These are phyloP conservation scores for Macroglossus sobrinus DNA, from an alignment of 2,113 vertebrate genomes.

Conservation along the genomic window DNA sequence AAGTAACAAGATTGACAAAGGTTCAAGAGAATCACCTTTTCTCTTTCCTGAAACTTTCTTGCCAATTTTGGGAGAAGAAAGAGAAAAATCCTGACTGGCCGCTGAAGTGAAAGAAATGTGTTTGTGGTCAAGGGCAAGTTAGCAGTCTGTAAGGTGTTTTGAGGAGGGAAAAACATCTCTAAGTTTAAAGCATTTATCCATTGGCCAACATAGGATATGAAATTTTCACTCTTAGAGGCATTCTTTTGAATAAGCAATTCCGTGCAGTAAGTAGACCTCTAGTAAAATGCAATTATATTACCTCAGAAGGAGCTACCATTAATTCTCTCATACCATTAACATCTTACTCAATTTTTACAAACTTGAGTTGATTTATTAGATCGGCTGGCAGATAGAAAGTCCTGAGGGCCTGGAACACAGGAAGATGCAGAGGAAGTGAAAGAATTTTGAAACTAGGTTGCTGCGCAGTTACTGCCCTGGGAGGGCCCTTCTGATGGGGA, in stretches of 20 bases:
- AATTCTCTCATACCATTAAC: not conserved
- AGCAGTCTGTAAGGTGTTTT: not conserved
- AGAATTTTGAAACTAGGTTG: conserved; percentile 1
- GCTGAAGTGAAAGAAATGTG: not conserved
- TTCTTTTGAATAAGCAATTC: not conserved
- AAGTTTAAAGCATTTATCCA: not conserved
- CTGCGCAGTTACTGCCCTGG: not conserved
- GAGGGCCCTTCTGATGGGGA: not conserved
- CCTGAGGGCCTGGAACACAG: not conserved
- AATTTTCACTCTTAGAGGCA: not conserved
- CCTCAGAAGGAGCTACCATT: not conserved
- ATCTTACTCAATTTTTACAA: not conserved
- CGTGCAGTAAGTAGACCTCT: not conserved
- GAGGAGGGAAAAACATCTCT: not conserved
- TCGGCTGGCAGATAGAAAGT: not conserved
- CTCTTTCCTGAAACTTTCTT: not conserved
- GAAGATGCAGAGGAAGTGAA: not conserved
- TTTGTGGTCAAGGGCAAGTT: not conserved
- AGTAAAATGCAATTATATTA: not conserved
- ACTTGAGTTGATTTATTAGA: not conserved
- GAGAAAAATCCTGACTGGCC: not conserved
- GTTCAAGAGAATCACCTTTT: not conserved
- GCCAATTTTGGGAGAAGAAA: not conserved
- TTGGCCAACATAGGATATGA: not conserved
- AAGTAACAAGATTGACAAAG: not conserved